phyloP scores from a whole-genome alignment of 1,140 invertebrate species.

The Amphibalanus amphitrite region DNA sequence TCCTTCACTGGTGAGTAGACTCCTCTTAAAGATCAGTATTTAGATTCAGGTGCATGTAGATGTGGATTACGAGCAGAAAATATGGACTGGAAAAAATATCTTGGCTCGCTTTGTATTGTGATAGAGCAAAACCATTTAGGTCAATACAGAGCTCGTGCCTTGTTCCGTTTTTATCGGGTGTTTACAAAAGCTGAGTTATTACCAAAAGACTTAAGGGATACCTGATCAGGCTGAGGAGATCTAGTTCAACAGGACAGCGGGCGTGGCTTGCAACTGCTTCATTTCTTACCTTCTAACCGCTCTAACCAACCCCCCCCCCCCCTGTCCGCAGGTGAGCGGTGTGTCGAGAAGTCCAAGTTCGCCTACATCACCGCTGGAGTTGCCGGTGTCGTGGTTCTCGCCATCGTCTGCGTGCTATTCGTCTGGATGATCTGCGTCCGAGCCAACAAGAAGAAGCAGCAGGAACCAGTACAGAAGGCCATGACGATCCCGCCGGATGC shows the following conservation, averaged over 20 bases:
- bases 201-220: too few relatives aligned
- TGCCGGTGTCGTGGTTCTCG: slow-evolving; percentile 72
- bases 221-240: too few relatives aligned
- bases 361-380: slow-evolving; percentile 87
- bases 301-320: neutral
- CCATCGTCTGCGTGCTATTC: slow-evolving; percentile 75
- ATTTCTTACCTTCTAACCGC: neutral
- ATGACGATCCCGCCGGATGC: slow-evolving; percentile 4
- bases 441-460: slow-evolving; percentile 14
- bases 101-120: neutral
- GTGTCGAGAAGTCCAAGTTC: slow-evolving; percentile 46
- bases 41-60: too few relatives aligned
- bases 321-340: neutral
- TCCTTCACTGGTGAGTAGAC: slow-evolving; percentile 75
- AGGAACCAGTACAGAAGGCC: neutral
- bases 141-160: neutral
- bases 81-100: too few relatives aligned
- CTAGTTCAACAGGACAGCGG: too few relatives aligned
- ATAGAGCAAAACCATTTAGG: neutral
- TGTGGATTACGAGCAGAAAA: too few relatives aligned
- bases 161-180: too few relatives aligned
- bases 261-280: too few relatives aligned
- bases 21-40: too few relatives aligned
- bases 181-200: too few relatives aligned
- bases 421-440: slow-evolving; percentile 95